Conservation (phyloP, 2,797 vertebrate species). For the Ctenosaura bakeri region DNA sequence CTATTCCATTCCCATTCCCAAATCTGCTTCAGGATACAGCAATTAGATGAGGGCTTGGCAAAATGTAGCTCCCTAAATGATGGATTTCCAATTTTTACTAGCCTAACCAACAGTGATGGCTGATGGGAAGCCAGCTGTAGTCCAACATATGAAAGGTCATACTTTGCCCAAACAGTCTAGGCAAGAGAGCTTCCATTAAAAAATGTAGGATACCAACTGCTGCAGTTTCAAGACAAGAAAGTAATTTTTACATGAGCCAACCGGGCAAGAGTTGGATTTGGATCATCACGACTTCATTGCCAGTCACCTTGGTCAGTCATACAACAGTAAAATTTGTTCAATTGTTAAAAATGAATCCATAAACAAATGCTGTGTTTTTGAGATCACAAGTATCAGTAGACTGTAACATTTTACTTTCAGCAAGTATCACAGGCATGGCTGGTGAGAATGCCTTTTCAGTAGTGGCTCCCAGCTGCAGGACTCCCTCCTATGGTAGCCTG, state of each 20-base stretch:
- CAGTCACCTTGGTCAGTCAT: neutral
- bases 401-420: neutral
- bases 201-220: neutral
- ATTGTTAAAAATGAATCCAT: neutral
- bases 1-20: neutral
- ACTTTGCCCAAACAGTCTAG: too few relatives aligned
- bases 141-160: too few relatives aligned
- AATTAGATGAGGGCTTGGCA: neutral
- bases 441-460: too few relatives aligned
- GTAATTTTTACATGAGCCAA: neutral
- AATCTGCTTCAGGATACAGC: neutral
- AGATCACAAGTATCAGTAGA: neutral
- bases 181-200: neutral
- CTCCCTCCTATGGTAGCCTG: too few relatives aligned
- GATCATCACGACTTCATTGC: neutral
- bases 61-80: too few relatives aligned
- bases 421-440: too few relatives aligned
- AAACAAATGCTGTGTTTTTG: neutral
- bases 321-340: too few relatives aligned
- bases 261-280: neutral
- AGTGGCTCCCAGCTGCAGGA: too few relatives aligned
- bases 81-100: too few relatives aligned
- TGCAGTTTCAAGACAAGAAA: neutral
- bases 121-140: too few relatives aligned
- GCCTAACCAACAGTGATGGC: too few relatives aligned